A percentile compares a stretch with the other conserved stretches of the same genome.
Conservation (phyloP, 2,113 vertebrate genomes). For the Gambusia holbrooki region DNA sequence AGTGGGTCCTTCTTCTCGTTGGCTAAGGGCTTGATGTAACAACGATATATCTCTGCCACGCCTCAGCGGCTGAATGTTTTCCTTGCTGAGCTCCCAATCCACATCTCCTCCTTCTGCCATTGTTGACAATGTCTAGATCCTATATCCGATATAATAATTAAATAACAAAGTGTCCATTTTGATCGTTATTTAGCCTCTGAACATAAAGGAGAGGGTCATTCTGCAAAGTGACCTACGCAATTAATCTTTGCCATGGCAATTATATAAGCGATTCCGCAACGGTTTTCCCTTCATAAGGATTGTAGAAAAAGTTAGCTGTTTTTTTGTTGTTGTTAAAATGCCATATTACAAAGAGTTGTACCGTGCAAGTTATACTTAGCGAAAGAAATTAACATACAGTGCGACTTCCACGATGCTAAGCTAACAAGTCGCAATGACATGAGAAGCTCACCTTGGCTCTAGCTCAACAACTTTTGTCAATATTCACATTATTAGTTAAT, state of each 20-base stretch:
- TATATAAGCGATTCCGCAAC: neutral
- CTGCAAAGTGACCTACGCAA: neutral
- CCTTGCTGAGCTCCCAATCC: conserved; percentile 96
- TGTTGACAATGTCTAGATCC: conserved; percentile 5
- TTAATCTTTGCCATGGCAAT: neutral
- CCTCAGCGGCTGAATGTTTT: conserved; percentile 93
- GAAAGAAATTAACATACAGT: too few relatives aligned
- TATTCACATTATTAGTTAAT: neutral
- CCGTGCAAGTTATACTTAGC: too few relatives aligned
- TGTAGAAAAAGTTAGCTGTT: neutral
- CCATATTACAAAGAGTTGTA: too few relatives aligned
- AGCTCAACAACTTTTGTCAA: neutral
- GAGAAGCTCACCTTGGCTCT: conserved; percentile 7
- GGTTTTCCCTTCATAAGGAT: neutral
- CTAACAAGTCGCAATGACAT: neutral
- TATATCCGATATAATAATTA: too few relatives aligned
- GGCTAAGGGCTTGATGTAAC: conserved; percentile 86
- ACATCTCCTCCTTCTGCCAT: conserved; percentile 86
- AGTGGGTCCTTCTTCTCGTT: conserved; percentile 83
- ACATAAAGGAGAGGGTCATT: neutral
- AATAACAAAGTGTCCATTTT: too few relatives aligned
- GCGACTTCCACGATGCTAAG: neutral
- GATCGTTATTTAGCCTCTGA: neutral
- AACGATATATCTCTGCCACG: conserved; percentile 86
- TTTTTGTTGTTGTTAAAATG: neutral